A percentile compares a stretch with the other conserved stretches of the same genome.
Evolutionary conservation across 2,888 invertebrate species (phyloP).

Genomic region (Nomada fucata): DNA sequence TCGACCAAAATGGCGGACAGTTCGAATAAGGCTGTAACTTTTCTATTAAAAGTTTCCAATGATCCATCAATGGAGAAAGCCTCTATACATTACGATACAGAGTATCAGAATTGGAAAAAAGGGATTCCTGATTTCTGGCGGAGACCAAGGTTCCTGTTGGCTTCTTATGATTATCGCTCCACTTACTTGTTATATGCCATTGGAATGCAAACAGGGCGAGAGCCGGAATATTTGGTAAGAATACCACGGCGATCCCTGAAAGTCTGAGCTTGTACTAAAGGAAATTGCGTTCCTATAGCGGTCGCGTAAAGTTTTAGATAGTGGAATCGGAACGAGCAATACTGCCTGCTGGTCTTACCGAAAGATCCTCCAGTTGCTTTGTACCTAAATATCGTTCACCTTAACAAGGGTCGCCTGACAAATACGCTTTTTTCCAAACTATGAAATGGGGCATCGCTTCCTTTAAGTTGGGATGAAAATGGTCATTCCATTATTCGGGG

Average conservation of each 20-base stretch:
- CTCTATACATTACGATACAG: not conserved
- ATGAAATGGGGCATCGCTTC: not conserved
- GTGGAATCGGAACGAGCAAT: slow-evolving; percentile 24
- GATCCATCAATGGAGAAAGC: not conserved
- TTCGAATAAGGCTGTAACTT: not conserved
- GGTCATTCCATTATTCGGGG: not conserved
- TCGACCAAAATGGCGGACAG: not conserved
- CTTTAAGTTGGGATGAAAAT: not conserved
- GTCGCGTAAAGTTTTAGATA: slow-evolving; percentile 33
- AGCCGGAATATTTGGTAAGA: slow-evolving; percentile 28
- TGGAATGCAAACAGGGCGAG: slow-evolving; percentile 33
- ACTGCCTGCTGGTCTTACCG: not conserved
- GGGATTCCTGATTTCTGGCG: not conserved
- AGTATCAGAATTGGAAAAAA: not conserved
- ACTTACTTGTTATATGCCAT: slow-evolving; percentile 42
- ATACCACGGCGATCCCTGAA: slow-evolving; percentile 31
- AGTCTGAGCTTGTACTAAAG: slow-evolving; percentile 37
- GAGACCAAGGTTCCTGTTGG: not conserved
- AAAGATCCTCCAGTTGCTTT: slow-evolving; percentile 17
- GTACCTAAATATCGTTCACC: slow-evolving; percentile 38
- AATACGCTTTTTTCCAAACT: slow-evolving; percentile 24
- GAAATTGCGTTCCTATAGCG: slow-evolving; percentile 48
- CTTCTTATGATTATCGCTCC: slow-evolving; percentile 24
- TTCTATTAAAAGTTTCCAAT: not conserved
- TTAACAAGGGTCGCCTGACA: slow-evolving; percentile 37